Conservation (phyloP, 2,113 vertebrate genomes). For the Phylloscopus trochilus region DNA sequence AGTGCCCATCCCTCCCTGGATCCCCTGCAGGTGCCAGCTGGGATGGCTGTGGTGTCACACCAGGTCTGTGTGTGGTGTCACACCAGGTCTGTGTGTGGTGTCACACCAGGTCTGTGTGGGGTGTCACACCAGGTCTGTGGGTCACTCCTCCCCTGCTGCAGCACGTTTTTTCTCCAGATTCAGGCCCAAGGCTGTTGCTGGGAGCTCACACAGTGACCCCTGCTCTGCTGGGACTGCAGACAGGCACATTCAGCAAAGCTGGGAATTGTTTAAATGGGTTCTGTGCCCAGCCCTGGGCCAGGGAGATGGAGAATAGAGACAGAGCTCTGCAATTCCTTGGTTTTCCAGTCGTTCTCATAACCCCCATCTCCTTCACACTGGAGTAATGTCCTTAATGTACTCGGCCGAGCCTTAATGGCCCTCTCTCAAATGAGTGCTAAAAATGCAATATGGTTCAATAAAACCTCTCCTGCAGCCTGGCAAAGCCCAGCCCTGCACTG, state of each 20-base stretch:
- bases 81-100: too few relatives aligned
- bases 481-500: neutral
- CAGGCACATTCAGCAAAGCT: neutral
- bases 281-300: neutral
- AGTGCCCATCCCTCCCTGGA: neutral
- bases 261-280: neutral
- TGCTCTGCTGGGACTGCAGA: neutral
- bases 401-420: constrained; percentile 4
- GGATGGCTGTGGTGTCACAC: neutral
- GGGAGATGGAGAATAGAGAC: neutral
- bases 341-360: neutral
- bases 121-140: neutral
- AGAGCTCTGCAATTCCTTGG: neutral
- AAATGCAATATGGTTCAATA: constrained; percentile 39
- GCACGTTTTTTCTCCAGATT: neutral
- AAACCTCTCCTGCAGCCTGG: neutral
- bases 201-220: neutral
- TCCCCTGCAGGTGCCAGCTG: neutral
- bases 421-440: constrained; percentile 15
- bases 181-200: fast-evolving
- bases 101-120: too few relatives aligned
- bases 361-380: neutral
- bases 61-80: neutral
- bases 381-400: neutral
- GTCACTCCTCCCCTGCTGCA: neutral